Evolutionary conservation across 2,113 vertebrate species (phyloP).

Genomic region (Argyrosomus japonicus): DNA sequence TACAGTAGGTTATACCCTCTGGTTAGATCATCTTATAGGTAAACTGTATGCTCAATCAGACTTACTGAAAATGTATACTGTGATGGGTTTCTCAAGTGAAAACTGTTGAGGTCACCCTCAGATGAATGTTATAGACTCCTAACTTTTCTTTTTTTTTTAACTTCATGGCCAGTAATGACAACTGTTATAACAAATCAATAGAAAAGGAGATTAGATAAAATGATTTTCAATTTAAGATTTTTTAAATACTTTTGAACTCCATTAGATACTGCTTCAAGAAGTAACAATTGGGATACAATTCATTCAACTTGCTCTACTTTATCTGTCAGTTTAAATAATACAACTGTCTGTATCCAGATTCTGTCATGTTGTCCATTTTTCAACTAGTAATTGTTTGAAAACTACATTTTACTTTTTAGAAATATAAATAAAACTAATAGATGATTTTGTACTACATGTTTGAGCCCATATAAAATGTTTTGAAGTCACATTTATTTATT

Average conservation of each 20-base stretch:
- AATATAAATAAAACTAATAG: conserved; percentile 57
- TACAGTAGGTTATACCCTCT: conserved; percentile 41
- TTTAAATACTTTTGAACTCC: conserved; percentile 63
- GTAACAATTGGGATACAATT: conserved; percentile 56
- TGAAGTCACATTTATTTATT: conserved; percentile 90
- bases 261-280: conserved; percentile 53
- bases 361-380: conserved; percentile 71
- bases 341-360: conserved; percentile 36
- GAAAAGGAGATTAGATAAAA: conserved; percentile 38
- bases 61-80: conserved; percentile 59
- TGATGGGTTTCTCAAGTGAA: conserved; percentile 57
- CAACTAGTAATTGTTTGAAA: conserved; percentile 54
- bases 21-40: conserved; percentile 41
- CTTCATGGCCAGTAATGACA: conserved; percentile 76
- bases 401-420: conserved; percentile 69
- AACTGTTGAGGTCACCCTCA: conserved; percentile 39
- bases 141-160: conserved; percentile 32
- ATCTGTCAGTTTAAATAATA: conserved; percentile 52
- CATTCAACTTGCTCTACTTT: conserved; percentile 57
- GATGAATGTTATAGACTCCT: conserved; percentile 57
- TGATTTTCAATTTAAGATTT: conserved; percentile 65
- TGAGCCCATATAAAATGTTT: conserved; percentile 70
- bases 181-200: conserved; percentile 49
- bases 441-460: conserved; percentile 72
- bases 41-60: conserved; percentile 49